Evolutionary conservation across 2,797 vertebrate genomes (phyloP).

Genomic region (Danio albolineatus): DNA sequence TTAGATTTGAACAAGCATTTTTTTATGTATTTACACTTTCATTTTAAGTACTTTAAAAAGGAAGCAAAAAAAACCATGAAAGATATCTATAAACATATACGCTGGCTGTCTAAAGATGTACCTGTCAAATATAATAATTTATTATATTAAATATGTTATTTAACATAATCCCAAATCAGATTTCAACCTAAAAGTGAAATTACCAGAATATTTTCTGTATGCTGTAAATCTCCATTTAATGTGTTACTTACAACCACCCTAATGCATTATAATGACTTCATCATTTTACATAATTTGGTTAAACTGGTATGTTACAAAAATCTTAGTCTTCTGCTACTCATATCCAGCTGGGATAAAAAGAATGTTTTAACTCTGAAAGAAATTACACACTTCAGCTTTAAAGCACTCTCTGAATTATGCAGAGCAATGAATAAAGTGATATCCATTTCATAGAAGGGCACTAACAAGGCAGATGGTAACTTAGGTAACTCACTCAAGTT

Average conservation of each 20-base stretch:
- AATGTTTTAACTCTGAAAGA: neutral
- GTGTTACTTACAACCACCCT: neutral
- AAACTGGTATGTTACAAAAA: neutral
- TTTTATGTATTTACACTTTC: too few relatives aligned
- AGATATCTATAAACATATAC: too few relatives aligned
- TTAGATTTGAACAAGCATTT: too few relatives aligned
- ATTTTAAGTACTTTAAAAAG: too few relatives aligned
- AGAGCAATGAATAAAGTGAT: neutral
- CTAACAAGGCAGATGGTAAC: conserved; percentile 13
- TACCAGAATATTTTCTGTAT: neutral
- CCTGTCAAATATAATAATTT: neutral
- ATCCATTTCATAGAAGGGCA: neutral
- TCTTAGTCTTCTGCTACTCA: neutral
- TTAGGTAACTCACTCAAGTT: conserved; percentile 7
- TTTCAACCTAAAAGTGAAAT: neutral
- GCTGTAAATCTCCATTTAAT: too few relatives aligned
- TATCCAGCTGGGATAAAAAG: neutral
- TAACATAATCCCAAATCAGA: neutral
- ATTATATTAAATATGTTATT: neutral
- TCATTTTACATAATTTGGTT: neutral
- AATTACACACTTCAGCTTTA: conserved; percentile 6
- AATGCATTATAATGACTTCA: neutral
- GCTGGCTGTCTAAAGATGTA: neutral
- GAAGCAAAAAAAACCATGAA: too few relatives aligned
- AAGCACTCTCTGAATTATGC: conserved; percentile 24